A percentile compares a stretch with the other conserved stretches of the same genome.
phyloP scores from a whole-genome alignment of 2,113 vertebrate species.

The Podarcis raffonei region DNA sequence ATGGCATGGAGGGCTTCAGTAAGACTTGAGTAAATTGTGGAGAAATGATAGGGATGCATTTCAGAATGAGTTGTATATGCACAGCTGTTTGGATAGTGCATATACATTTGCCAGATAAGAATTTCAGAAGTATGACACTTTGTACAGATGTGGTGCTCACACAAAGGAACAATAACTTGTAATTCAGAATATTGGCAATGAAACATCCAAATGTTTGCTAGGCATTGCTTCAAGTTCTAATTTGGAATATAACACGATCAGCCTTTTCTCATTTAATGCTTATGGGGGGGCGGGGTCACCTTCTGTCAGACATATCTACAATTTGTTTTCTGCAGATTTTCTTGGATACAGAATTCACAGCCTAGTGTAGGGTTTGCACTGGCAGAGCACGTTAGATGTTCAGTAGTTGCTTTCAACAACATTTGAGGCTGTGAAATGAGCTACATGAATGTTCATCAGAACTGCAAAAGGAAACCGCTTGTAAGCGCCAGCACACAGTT shows the following conservation, averaged over 20 bases:
- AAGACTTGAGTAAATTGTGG: background rate
- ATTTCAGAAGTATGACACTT: background rate
- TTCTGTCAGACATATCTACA: background rate
- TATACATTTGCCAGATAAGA: background rate
- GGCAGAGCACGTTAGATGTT: background rate
- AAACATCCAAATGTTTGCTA: conserved; percentile 1
- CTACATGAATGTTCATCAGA: background rate
- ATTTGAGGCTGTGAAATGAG: background rate
- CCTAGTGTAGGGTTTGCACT: background rate
- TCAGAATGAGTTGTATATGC: background rate
- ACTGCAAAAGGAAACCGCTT: background rate
- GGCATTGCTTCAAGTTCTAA: background rate
- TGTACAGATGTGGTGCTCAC: background rate
- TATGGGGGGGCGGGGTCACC: background rate
- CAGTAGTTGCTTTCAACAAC: background rate
- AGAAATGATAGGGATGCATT: background rate
- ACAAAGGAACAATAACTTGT: background rate
- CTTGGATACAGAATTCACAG: background rate
- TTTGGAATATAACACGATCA: background rate
- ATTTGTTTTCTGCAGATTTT: background rate
- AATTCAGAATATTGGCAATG: background rate
- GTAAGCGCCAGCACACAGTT: background rate
- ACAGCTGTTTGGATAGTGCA: background rate
- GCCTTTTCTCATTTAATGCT: background rate
- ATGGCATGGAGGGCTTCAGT: background rate